A percentile compares a stretch with the other conserved stretches of the same genome.
Conservation (phyloP, 2,113 vertebrate species). For the human region GRCh38 chr4:55821001-55821500, state of each 20-base stretch:
- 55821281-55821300: background rate
- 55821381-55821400: background rate
- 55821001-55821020: background rate
- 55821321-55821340: constrained; percentile 22
- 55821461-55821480: constrained; percentile 5
- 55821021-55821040: background rate
- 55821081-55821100: background rate
- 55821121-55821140: background rate
- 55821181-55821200: background rate
- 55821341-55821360: background rate
- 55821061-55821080: background rate
- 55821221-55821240: background rate
- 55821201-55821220: background rate
- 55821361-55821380: background rate
- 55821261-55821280: background rate
- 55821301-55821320: background rate
- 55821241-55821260: background rate
- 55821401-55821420: constrained; percentile 25
- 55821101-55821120: background rate
- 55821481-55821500: background rate
- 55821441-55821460: constrained; percentile 12
- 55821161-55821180: constrained; percentile 11
- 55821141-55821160: background rate
- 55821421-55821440: background rate
- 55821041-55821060: background rate